Evolutionary conservation across 2,888 invertebrate species (phyloP), one percentile per base, ranked within the genome.

Genomic region (Saturnia japonica): DNA sequence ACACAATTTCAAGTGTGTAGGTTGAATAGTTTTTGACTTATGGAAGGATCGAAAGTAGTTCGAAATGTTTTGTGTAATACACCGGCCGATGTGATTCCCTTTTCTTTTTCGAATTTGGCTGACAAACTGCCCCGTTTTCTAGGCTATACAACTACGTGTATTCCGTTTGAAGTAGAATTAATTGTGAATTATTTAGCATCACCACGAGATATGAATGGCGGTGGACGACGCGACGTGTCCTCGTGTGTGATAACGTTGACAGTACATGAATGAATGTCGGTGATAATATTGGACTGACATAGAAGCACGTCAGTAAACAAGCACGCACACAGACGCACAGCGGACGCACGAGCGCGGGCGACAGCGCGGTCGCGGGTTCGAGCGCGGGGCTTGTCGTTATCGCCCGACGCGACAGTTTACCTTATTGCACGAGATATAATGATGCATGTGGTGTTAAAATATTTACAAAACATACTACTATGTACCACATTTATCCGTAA

Each of bases 321-420:
- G 43, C 70, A 67, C 71, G 67, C 73, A 74, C 68, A 72, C 69
- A 60, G 43, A 68, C 67, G 16, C 64, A 11, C n/a, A 71, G 64
- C 72, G 71, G 74, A 68, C 64, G 69, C 66, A 69, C 69, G 69
- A 28, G 28, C 62, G 62, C 54, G 25, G 42, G 76, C 51, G 22
- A n/a, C n/a, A 19, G 51, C 51, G 8, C 70, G 22, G 28, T 45
- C 70, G 71, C n/a, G n/a, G n/a, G n/a, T n/a, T n/a, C 69, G 69
- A 28, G 28, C 62, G 62, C 54, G 25, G 42, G 76, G n/a, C 11
- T 8, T 7, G 9, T 76, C 77, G 76, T 78, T 75, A 69, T 77
- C 76, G 73, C 75, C 71, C 76, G 75, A 77, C 72, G 75, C n/a
- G n/a, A n/a, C n/a, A 78, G 76, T 78, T 82, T 79, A 82, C 82